phyloP scores from a whole-genome alignment of 2,888 invertebrate genomes.

The Erpobdella octoculata region DNA sequence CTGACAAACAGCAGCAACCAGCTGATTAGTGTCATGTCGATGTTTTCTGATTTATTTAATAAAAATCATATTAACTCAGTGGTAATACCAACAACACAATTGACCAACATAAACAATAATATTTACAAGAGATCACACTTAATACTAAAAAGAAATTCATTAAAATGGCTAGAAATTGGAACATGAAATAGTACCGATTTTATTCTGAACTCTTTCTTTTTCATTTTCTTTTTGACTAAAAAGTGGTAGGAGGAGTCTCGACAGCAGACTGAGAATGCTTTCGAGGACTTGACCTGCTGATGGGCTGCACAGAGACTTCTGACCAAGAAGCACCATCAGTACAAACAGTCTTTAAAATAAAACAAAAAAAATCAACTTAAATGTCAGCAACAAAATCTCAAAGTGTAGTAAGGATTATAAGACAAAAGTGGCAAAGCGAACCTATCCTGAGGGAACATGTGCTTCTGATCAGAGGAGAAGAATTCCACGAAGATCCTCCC shows the following conservation, averaged over 20 bases:
- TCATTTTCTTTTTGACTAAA: background rate
- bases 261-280: slow-evolving; percentile 49
- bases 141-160: no score
- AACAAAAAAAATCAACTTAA: background rate
- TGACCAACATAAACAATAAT: no score
- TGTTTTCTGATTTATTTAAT: slow-evolving; percentile 27
- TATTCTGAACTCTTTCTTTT: no score
- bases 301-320: slow-evolving; percentile 61
- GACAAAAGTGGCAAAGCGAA: slow-evolving; percentile 45
- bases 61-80: background rate
- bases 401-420: background rate
- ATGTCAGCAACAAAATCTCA: slow-evolving; percentile 2
- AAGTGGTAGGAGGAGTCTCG: slow-evolving; percentile 53
- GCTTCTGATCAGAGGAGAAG: slow-evolving; percentile 70
- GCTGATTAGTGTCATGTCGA: slow-evolving; percentile 63
- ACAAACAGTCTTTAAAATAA: slow-evolving; percentile 65
- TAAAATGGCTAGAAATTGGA: no score
- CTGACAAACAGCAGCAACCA: slow-evolving; percentile 71
- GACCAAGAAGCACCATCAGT: slow-evolving; percentile 74
- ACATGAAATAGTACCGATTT: no score
- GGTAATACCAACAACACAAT: no score
- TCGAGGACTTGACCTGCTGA: slow-evolving; percentile 46
- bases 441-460: slow-evolving; percentile 79
- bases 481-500: slow-evolving; percentile 71
- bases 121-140: no score